Conservation (phyloP, 2,888 invertebrate species). For the Diaperis boleti region DNA sequence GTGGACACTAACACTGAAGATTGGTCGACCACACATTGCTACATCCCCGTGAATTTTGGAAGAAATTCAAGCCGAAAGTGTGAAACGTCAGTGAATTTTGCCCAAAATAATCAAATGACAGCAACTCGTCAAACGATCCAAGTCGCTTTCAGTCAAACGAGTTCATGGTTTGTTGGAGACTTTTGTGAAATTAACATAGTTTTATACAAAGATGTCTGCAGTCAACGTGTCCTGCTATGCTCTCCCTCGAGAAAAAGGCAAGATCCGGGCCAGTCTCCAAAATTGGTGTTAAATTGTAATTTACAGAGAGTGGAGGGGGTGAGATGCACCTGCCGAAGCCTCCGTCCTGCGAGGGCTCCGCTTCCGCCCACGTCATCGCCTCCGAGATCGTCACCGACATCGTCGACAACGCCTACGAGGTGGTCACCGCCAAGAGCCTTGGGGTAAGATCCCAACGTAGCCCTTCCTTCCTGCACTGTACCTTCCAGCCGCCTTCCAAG, state of each 20-base stretch:
- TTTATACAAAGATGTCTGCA: slow-evolving; percentile 32
- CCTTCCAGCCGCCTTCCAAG: slow-evolving; percentile 21
- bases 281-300: not conserved
- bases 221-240: slow-evolving; percentile 17
- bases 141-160: slow-evolving; percentile 25
- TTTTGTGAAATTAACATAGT: slow-evolving; percentile 11
- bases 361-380: slow-evolving; percentile 50
- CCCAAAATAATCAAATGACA: slow-evolving; percentile 15
- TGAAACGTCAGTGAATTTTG: slow-evolving; percentile 31
- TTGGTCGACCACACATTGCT: slow-evolving; percentile 5
- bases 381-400: slow-evolving; percentile 62
- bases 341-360: slow-evolving; percentile 7
- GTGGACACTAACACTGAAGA: slow-evolving; percentile 12
- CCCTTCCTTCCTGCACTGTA: not conserved
- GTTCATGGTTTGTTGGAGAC: slow-evolving; percentile 17
- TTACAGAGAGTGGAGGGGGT: slow-evolving; percentile 46
- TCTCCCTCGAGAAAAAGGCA: slow-evolving; percentile 36
- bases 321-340: slow-evolving; percentile 42
- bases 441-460: not conserved
- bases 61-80: slow-evolving; percentile 28
- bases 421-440: slow-evolving; percentile 47
- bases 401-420: slow-evolving; percentile 62
- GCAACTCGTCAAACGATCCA: slow-evolving; percentile 22
- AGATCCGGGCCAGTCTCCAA: not conserved
- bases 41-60: slow-evolving; percentile 29